Base-by-base conservation (phyloP, 2,113 vertebrate species). In the Raja brachyura region DNA sequence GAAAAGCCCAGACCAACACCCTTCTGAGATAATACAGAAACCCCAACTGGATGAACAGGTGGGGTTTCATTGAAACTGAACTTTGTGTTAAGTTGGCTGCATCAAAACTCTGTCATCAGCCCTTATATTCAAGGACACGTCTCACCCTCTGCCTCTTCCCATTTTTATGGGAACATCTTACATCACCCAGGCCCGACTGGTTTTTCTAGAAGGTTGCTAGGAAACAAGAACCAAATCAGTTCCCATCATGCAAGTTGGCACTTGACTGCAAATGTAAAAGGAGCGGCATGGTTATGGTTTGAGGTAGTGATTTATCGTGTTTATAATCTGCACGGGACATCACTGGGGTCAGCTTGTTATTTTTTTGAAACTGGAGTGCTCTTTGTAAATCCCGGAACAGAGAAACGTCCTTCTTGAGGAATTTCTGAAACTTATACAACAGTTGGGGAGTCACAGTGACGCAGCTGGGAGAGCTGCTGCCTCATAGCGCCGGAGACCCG, bases 171-270 rank as follows among this genome's bases (percentile, higher is more conserved):
- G 83, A 31, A 63, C 4, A 31, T 88, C 28, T 88, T 63, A 31
- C 68, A 73, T 54, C 90, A 70, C 9, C 14, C 1, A 48, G 90
- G 90, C 33, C 16, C 39, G 33, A 39, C 90, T 73, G 90, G 33
- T 92, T 73, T 68, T 73, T 73, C 90, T 18, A 54, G 68, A 92
- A 18, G 48, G 31, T 92, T 92, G 10, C 33, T 73, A 39, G 70
- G 66, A 74, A 92, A 92, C 90, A 74, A 73, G 68, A 73, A 92
- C 22, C 33, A 54, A 73, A 74, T 92, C 90, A 92, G 33, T 54
- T 92, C 90, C 90, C 66, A 73, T 92, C 66, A 73, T 92, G 68
- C 90, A 92, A 92, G 90, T 73, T 92, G 10, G 33, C 28, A 22
- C 90, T 73, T 92, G 90, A 73, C 22, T 48, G 16, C 31, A 48